Conservation (phyloP, 2,797 vertebrate genomes). For the Sebastes trivittatus region DNA sequence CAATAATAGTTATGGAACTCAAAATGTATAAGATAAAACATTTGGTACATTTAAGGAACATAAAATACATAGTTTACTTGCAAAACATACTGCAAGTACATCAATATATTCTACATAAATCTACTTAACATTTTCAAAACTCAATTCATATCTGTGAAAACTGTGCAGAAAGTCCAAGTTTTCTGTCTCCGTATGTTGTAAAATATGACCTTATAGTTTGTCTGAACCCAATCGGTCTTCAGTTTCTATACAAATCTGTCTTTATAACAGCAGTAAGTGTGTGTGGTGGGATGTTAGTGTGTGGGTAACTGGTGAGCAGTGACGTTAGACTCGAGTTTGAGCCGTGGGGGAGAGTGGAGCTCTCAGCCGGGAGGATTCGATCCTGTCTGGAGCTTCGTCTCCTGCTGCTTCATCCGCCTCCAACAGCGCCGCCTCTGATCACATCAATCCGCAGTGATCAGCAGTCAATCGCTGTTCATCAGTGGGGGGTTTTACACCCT, state of each 20-base stretch:
- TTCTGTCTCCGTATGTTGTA: neutral
- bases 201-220: neutral
- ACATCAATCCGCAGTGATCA: slow-evolving; percentile 33
- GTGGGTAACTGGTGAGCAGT: slow-evolving; percentile 2
- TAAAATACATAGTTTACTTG: neutral
- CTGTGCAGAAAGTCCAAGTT: neutral
- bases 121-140: neutral
- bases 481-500: neutral
- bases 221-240: neutral
- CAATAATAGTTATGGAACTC: neutral
- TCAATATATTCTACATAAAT: neutral
- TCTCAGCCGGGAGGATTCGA: slow-evolving; percentile 35
- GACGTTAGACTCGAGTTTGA: neutral
- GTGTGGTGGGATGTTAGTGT: neutral
- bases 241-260: neutral
- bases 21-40: neutral
- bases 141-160: neutral
- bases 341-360: neutral
- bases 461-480: slow-evolving; percentile 1
- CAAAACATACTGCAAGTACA: neutral
- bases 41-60: neutral
- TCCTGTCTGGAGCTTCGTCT: slow-evolving; percentile 34
- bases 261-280: neutral
- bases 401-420: slow-evolving; percentile 44
- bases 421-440: slow-evolving; percentile 36